These are phyloP conservation scores for Crocallis elinguaria DNA, from an alignment of 2,888 invertebrate species.

Conservation along the genomic window DNA sequence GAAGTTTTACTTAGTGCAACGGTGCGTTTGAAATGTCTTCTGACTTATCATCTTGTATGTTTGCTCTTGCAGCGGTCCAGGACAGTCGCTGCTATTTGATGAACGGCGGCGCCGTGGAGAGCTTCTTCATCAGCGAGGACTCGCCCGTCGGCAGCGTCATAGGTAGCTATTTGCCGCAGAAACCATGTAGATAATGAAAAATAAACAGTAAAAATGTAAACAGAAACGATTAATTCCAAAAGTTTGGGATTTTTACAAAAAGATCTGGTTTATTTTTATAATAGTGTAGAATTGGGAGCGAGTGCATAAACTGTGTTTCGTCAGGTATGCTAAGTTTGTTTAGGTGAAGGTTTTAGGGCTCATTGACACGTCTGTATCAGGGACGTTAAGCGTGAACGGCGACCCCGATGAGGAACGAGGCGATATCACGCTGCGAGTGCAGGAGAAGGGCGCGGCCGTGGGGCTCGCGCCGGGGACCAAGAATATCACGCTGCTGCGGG, in stretches of 20 bases:
- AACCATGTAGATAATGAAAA: no score
- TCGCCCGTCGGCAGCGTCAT: conserved; percentile 91
- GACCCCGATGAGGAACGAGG: conserved; percentile 89
- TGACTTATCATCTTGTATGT: neutral
- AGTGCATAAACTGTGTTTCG: no score
- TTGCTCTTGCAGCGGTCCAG: conserved; percentile 85
- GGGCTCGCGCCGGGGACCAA: conserved; percentile 90
- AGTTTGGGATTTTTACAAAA: no score
- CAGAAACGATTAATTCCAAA: no score
- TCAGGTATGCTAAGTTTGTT: no score
- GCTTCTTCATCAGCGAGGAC: conserved; percentile 95
- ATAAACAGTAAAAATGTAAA: no score
- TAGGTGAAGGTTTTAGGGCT: no score
- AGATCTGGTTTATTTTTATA: neutral
- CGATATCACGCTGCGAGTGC: conserved; percentile 90
- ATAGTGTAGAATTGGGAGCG: neutral
- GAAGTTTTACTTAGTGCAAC: no score
- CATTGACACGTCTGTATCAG: conserved; percentile 50
- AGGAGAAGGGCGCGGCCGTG: conserved; percentile 92
- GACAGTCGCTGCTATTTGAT: conserved; percentile 96
- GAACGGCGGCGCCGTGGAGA: conserved; percentile 95
- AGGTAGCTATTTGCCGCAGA: conserved; percentile 71
- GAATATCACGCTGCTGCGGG: conserved; percentile 90
- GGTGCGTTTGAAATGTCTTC: no score
- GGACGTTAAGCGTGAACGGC: conserved; percentile 91